Evolutionary conservation across 2,797 vertebrate species (phyloP).

Genomic region (Cirrhinus mrigala): DNA sequence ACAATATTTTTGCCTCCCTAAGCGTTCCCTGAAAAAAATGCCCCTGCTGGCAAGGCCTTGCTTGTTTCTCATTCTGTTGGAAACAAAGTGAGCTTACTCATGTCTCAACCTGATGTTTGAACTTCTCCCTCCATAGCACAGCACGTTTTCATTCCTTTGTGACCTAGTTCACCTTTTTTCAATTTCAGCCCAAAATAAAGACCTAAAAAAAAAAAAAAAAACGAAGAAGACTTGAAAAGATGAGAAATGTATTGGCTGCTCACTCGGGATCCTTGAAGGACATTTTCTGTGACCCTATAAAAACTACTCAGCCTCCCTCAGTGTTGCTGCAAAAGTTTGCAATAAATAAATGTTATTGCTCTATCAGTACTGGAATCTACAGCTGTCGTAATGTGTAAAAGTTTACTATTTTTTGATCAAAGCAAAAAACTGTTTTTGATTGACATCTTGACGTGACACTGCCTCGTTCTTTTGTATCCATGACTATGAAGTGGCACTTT

Average conservation of each 20-base stretch:
- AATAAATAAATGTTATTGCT: constrained; percentile 1
- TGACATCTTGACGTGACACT: neutral
- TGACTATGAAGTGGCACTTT: constrained; percentile 42
- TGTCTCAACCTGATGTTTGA: constrained; percentile 38
- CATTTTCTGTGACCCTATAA: constrained; percentile 35
- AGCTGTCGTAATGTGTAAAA: neutral
- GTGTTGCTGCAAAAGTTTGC: neutral
- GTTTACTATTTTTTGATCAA: neutral
- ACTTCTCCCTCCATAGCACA: constrained; percentile 36
- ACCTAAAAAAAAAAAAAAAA: neutral
- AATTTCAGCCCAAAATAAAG: constrained; percentile 42
- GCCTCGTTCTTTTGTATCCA: constrained; percentile 2
- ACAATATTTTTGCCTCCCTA: neutral
- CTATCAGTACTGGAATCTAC: neutral
- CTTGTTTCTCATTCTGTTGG: neutral
- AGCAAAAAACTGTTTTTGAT: neutral
- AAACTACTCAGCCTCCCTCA: constrained; percentile 31
- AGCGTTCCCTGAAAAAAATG: neutral
- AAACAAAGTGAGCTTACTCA: constrained; percentile 11
- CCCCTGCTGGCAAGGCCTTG: neutral
- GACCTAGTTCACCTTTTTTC: constrained; percentile 47
- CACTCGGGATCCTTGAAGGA: neutral
- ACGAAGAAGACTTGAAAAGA: constrained; percentile 10
- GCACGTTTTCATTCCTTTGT: constrained; percentile 43
- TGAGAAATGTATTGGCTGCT: constrained; percentile 4